Evolutionary conservation across 2,113 vertebrate species (phyloP), one percentile per base, ranked within the genome.

Genomic region (Pterocles orientalis): DNA sequence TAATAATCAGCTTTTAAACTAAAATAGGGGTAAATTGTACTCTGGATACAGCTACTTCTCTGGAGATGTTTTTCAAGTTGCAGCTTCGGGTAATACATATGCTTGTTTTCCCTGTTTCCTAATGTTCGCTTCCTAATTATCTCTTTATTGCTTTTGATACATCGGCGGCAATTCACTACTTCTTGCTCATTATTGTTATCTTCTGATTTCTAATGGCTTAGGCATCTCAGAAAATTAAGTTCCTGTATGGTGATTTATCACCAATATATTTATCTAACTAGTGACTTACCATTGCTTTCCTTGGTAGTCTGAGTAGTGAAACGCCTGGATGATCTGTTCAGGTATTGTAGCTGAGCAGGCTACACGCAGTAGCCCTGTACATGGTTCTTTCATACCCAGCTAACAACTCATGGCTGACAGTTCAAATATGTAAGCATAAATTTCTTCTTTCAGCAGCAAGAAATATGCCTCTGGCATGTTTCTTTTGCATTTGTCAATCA

Each of bases 361-460:
- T 75, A 62, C 1, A 0, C 0, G 0, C 9, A 34, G 15, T 17
- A 43, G 24, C 5, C 14, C 29, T 25, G 31, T 58, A n/a, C 20
- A 15, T 39, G 19, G 10, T 58, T 80, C 41, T 83, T 82, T 34
- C 1, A 3, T 29, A 54, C 21, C 36, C n/a, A 34, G 23, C 18
- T 53, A 78, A 56, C 31, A 48, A 29, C 56, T 86, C 64, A 48
- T 0, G 0, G 47, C 12, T 78, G 47, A 84, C 69, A 92, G 53
- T 77, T 94, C 62, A 70, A 57, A 91, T 57, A 57, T 39, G 26
- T 56, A 93, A 95, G 47, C 28, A 91, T 17, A 82, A 26, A 87
- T 73, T 54, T 58, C 54, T 76, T 92, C 43, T 69, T 94, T 77
- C 50, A 80, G 33, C 25, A 77, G 53, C 33, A 92, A 54, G 36